These are phyloP conservation scores for Cremastobaeus sp. DNA, from an alignment of 2,888 invertebrate genomes.

Conservation along the genomic window DNA sequence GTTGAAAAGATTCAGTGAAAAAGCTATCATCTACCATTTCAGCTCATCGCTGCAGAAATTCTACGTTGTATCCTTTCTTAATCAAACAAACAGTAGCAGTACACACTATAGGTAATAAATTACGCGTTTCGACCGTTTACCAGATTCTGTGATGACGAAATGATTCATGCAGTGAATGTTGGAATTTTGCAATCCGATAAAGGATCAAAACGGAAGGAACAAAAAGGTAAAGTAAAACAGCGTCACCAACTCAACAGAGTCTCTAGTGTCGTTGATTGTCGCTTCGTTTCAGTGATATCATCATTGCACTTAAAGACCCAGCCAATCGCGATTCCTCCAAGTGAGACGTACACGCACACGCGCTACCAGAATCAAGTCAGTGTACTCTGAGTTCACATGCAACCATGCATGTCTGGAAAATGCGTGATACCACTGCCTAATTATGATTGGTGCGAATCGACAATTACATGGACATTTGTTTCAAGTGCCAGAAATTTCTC, in stretches of 20 bases:
- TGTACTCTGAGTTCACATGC: conserved; percentile 69
- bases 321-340: conserved; percentile 49
- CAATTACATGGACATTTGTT: no score
- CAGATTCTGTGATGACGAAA: conserved; percentile 12
- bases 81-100: background rate
- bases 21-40: conserved; percentile 24
- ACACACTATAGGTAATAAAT: conserved; percentile 1
- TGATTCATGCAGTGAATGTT: conserved; percentile 38
- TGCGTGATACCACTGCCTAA: conserved; percentile 14
- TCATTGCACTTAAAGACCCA: conserved; percentile 50
- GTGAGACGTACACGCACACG: conserved; percentile 64
- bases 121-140: conserved; percentile 20
- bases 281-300: conserved; percentile 26
- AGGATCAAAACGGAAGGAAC: conserved; percentile 17
- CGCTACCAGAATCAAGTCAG: conserved; percentile 69
- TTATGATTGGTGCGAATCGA: conserved; percentile 9
- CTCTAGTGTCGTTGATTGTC: conserved; percentile 38
- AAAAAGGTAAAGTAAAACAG: conserved; percentile 22
- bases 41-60: conserved; percentile 14
- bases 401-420: conserved; percentile 72
- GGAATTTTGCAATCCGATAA: conserved; percentile 32
- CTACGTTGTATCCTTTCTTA: conserved; percentile 23
- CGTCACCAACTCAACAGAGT: conserved; percentile 32
- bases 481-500: no score
- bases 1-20: conserved; percentile 28